Base-by-base conservation (phyloP, 2,113 vertebrate genomes). In the Spea multiplicata region DNA sequence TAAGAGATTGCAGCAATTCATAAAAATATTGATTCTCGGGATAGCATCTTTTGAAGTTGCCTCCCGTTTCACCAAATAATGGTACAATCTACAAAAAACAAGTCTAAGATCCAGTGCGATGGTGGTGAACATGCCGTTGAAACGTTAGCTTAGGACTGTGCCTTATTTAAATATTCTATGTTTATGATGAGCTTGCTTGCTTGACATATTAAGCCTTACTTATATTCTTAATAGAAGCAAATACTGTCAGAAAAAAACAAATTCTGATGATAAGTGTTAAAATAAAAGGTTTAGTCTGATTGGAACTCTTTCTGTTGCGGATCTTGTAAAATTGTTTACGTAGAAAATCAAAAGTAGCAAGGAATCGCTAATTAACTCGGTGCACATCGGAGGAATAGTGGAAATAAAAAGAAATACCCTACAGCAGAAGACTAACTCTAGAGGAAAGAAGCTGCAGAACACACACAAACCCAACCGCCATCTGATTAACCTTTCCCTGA, bases 1-100 rank as follows among this genome's bases (percentile, higher is more conserved):
- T 97, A 99, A 98, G 95, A 93, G 97, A 97, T 94, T 93, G 94
- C 92, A 90, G 94, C 97, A 97, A 98, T 98, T 96, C 98, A 98
- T 95, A 94, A 90, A 91, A 84, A 87, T 90, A 96, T 97, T 94
- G 95, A 97, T 98, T 96, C 92, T 88, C 91, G 91, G 87, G 91
- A 89, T 88, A 91, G 87, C 93, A 91, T 93, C 86, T 92, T 90
- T 91, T 90, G 94, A 95, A 96, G 94, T 94, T 95, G 90, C 93
- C 93, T 94, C 86, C 84, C 87, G 5, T 86, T 91, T 86, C 84
- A 74, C 82, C 87, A 87, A 86, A 85, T 86, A 86, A 82, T 86
- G 86, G 74, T 80, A 82, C 30, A 81, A 77, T 75, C 83, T 84
- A 3, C 89, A 88, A 83, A 78, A 88, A 85, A 71, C 55, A 84